phyloP scores from a whole-genome alignment of 53 echinoderm and acorn worm genomes.

The Hippasteria phrygiana region DNA sequence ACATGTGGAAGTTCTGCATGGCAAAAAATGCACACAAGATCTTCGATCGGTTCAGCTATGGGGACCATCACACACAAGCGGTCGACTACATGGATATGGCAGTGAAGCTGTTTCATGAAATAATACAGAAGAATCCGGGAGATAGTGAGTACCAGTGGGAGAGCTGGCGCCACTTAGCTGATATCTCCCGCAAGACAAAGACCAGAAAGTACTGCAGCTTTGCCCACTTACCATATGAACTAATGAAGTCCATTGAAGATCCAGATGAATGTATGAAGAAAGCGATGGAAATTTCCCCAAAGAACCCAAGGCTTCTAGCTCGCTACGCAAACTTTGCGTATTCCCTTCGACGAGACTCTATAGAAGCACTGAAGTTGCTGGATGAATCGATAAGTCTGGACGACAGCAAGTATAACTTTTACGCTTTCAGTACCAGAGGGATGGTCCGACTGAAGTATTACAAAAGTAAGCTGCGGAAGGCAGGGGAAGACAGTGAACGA shows the following conservation, averaged over 20 bases:
- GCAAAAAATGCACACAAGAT: conserved; percentile 32
- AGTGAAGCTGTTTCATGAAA: conserved; percentile 8
- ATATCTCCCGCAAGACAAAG: conserved; percentile 36
- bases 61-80: background rate
- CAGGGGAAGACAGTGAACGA: background rate
- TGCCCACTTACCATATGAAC: background rate
- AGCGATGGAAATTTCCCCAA: background rate
- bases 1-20: conserved; percentile 49
- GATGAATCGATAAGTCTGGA: conserved; percentile 38
- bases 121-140: conserved; percentile 2
- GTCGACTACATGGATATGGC: conserved; percentile 29
- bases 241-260: background rate
- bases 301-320: conserved; percentile 28
- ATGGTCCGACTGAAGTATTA: conserved; percentile 25
- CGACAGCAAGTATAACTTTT: conserved; percentile 39
- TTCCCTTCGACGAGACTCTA: background rate
- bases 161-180: conserved; percentile 58
- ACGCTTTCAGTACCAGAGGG: conserved; percentile 50
- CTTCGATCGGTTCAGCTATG: conserved; percentile 1
- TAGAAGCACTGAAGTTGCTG: conserved; percentile 16
- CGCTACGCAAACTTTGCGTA: conserved; percentile 60
- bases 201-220: background rate
- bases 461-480: conserved; percentile 7
- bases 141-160: conserved; percentile 19
- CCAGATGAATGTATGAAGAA: conserved; percentile 52